Evolutionary conservation across 2,888 invertebrate genomes (phyloP).

Genomic region (Meganola albula): DNA sequence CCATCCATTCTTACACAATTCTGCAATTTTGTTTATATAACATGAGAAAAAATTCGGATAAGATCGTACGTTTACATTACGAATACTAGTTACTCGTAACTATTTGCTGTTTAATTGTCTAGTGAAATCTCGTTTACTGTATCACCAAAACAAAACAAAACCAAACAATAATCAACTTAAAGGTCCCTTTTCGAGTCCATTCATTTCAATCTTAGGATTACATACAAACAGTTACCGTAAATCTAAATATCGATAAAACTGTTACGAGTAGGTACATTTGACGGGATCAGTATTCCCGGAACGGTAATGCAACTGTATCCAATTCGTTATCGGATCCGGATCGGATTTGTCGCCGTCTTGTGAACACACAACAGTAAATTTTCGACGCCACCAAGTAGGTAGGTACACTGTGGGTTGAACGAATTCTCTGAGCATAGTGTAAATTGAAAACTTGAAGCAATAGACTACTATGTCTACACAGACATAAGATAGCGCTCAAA

Average conservation of each 20-base stretch:
- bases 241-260: slow-evolving; percentile 30
- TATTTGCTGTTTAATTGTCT: slow-evolving; percentile 1
- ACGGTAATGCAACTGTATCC: slow-evolving; percentile 59
- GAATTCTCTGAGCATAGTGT: slow-evolving; percentile 1
- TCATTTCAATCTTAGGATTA: slow-evolving; percentile 13
- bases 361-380: slow-evolving; percentile 44
- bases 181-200: slow-evolving; percentile 8
- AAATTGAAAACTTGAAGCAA: neutral
- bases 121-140: neutral
- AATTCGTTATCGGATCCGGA: slow-evolving; percentile 62
- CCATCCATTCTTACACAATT: too few species aligned
- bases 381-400: slow-evolving; percentile 37
- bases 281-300: slow-evolving; percentile 35
- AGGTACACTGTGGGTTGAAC: slow-evolving; percentile 35
- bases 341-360: slow-evolving; percentile 57
- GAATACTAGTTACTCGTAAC: neutral
- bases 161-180: slow-evolving; percentile 12
- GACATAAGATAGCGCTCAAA: too few species aligned
- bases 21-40: too few species aligned
- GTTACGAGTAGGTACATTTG: slow-evolving; percentile 20
- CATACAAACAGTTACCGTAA: slow-evolving; percentile 23
- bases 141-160: neutral
- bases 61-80: too few species aligned
- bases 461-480: too few species aligned
- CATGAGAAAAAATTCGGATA: too few species aligned